Conservation (phyloP, 2,888 invertebrate species). For the Lomographa bimaculata region DNA sequence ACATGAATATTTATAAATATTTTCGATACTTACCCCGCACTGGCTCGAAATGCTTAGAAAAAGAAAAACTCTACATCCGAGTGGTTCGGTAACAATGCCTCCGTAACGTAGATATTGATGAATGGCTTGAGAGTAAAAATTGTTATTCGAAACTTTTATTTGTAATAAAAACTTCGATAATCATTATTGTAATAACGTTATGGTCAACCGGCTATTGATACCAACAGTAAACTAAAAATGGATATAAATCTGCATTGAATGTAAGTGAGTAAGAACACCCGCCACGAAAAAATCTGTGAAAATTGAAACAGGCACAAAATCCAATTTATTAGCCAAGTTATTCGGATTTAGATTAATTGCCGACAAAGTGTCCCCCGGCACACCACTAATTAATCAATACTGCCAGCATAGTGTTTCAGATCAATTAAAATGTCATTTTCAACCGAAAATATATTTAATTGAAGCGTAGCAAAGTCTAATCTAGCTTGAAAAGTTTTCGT, state of each 20-base stretch:
- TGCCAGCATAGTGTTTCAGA: slow-evolving; percentile 61
- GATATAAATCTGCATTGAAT: slow-evolving; percentile 62
- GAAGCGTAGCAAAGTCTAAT: slow-evolving; percentile 26
- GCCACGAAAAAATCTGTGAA: slow-evolving; percentile 50
- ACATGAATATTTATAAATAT: slow-evolving; percentile 82
- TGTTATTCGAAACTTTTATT: slow-evolving; percentile 19
- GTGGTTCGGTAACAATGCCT: slow-evolving; percentile 23
- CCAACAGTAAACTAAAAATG: slow-evolving; percentile 53
- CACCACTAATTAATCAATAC: slow-evolving; percentile 73
- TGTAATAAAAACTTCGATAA: slow-evolving; percentile 24
- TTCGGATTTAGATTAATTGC: slow-evolving; percentile 70
- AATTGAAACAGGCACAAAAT: slow-evolving; percentile 61
- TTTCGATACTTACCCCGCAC: slow-evolving; percentile 63
- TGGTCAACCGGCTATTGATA: slow-evolving; percentile 50
- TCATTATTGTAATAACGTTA: slow-evolving; percentile 49
- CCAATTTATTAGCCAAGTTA: slow-evolving; percentile 68
- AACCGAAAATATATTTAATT: slow-evolving; percentile 11
- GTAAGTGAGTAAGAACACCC: slow-evolving; percentile 45
- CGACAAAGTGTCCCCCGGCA: slow-evolving; percentile 68
- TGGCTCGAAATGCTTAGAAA: slow-evolving; percentile 35
- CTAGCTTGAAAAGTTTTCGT: slow-evolving; percentile 29
- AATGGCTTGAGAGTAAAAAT: slow-evolving; percentile 16
- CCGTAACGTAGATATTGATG: slow-evolving; percentile 11
- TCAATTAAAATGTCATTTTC: slow-evolving; percentile 57
- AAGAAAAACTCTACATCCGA: slow-evolving; percentile 22